phyloP scores from a whole-genome alignment of 2,888 invertebrate genomes.

The Drosophila subquinaria region DNA sequence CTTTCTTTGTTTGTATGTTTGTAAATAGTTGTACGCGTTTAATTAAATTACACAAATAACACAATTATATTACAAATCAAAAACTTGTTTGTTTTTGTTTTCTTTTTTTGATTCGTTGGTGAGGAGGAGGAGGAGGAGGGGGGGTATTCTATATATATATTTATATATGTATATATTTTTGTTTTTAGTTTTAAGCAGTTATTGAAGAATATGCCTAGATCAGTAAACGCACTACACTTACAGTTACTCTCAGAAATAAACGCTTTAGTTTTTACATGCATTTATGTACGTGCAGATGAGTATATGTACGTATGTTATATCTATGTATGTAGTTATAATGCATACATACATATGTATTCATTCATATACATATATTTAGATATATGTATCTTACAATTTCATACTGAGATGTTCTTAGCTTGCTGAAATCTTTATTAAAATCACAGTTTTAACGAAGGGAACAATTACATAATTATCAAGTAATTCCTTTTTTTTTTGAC shows the following conservation, averaged over 20 bases:
- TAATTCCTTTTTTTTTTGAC: not conserved
- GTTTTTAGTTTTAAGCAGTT: not conserved
- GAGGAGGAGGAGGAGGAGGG: not conserved
- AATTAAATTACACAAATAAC: conserved; percentile 39
- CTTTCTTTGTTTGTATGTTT: not conserved
- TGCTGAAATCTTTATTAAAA: conserved; percentile 31
- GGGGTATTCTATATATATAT: not conserved
- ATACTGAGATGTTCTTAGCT: conserved; percentile 7
- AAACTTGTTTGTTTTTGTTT: not conserved
- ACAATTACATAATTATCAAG: not conserved
- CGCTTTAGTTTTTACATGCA: not conserved
- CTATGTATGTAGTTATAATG: not conserved
- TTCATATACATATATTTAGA: not conserved
- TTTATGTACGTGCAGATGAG: too few species aligned
- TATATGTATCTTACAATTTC: not conserved
- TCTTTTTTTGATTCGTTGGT: not conserved
- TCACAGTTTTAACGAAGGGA: conserved; percentile 27
- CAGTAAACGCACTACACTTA: conserved; percentile 1
- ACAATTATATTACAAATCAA: conserved; percentile 34
- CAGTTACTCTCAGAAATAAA: not conserved
- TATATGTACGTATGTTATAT: not conserved
- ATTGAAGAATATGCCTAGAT: not conserved
- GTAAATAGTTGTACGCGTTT: conserved; percentile 35
- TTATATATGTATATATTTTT: not conserved
- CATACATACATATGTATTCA: too few species aligned